These are phyloP conservation scores for Limonius californicus DNA, from an alignment of 1,140 invertebrate species.

Conservation along the genomic window DNA sequence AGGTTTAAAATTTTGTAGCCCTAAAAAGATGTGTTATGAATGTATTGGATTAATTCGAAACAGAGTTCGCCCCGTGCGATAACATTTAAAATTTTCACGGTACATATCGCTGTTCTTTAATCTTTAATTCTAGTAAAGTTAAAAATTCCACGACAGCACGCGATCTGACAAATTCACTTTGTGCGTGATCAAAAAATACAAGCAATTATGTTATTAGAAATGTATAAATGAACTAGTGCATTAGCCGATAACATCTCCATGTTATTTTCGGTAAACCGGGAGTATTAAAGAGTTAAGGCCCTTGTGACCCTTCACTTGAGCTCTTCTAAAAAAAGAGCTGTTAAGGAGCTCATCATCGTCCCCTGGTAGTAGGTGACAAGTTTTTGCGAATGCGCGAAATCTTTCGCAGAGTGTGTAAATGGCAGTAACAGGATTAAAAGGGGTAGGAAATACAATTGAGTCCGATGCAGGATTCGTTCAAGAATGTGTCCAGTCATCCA, in stretches of 20 bases:
- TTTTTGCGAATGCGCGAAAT: not conserved
- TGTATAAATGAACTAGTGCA: constrained; percentile 13
- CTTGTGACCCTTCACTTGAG: no score
- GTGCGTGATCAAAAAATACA: constrained; percentile 15
- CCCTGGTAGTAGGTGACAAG: not conserved
- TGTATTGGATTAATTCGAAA: no score
- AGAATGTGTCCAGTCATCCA: constrained; percentile 30
- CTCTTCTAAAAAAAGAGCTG: no score
- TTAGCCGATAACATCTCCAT: not conserved
- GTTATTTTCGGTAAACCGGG: not conserved
- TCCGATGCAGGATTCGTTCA: constrained; percentile 2
- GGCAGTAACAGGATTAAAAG: not conserved
- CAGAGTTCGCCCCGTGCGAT: no score
- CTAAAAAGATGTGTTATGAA: no score
- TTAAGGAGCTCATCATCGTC: no score
- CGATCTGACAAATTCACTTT: constrained; percentile 14
- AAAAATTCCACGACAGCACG: constrained; percentile 3
- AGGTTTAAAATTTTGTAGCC: no score
- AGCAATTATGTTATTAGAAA: constrained; percentile 16
- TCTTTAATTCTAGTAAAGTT: constrained; percentile 5
- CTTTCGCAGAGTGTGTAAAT: not conserved
- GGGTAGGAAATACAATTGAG: constrained; percentile 8
- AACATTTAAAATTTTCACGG: no score
- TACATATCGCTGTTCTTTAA: not conserved
- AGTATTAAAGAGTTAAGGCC: not conserved